Evolutionary conservation across 2,888 invertebrate genomes (phyloP), one percentile per base, ranked within the genome.

Genomic region (Zygogramma bicolorata): DNA sequence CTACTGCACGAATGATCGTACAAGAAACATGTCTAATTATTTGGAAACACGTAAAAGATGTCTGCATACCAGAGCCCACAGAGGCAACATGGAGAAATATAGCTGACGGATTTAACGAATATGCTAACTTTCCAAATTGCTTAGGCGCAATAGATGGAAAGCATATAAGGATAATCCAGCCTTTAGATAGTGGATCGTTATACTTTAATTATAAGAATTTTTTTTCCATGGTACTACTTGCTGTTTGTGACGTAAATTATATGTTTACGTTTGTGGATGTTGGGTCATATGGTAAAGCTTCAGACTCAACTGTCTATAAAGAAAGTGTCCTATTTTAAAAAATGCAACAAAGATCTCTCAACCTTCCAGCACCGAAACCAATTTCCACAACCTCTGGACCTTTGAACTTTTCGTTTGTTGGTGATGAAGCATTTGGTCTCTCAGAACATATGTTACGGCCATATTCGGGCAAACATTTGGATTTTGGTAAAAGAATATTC

Each of bases 191-290:
- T n/a, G 58, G 66, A 20, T 66, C 38, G 20, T 38, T 66, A 25
- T 66, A 57, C 58, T 66, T 58, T 38, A 66, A 66, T 38, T 66
- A 58, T 31, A 65, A 65, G 10, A 53, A 62, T 20, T 53, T 25
- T 40, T 40, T 66, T 66, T 66, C 66, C n/a, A 66, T 66, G n/a
- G 66, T 66, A 40, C 42, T 66, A 15, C 57, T 66, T 58, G 66
- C 58, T 13, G 34, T 65, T 29, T 53, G 62, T 62, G 62, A 62
- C 22, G 40, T 18, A 18, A 62, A 62, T 62, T 46, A 63, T 49
- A 42, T 49, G 27, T 63, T 63, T 49, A 63, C 63, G 27, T 63
- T 27, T 63, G 63, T 63, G 27, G 63, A 63, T 27, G 18, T 63
- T 15, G 63, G 49, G 15, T 38, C 58, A 13, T 66, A 66, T 65